phyloP scores from a whole-genome alignment of 2,888 invertebrate genomes.

The Rutpela maculata region DNA sequence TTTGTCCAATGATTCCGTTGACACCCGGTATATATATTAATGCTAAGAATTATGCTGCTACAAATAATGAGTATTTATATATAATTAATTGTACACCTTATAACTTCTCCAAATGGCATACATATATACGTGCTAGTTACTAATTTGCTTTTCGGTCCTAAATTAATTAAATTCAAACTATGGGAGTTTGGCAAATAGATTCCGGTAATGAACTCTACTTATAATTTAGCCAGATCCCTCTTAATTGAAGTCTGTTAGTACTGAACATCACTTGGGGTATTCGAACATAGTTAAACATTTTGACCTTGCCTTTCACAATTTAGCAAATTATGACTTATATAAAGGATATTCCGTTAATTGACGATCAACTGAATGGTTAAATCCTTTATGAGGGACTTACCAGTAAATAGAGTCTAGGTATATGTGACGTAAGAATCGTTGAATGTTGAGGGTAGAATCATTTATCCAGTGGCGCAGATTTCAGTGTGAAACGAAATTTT shows the following conservation, averaged over 20 bases:
- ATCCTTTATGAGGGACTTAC: neutral
- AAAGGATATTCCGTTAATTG: neutral
- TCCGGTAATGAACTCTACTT: constrained; percentile 2
- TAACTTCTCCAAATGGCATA: too few relatives aligned
- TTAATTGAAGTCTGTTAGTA: neutral
- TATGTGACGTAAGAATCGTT: neutral
- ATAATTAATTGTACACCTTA: too few relatives aligned
- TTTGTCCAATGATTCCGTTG: too few relatives aligned
- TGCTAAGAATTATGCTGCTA: too few relatives aligned
- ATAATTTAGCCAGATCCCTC: constrained; percentile 7
- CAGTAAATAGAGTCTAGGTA: neutral
- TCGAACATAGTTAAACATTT: neutral
- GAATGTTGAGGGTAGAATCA: too few relatives aligned
- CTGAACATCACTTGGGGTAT: neutral
- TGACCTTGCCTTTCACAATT: neutral
- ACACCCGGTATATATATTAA: too few relatives aligned
- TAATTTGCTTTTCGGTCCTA: neutral
- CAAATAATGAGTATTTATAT: too few relatives aligned
- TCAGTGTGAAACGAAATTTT: too few relatives aligned
- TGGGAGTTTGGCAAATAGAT: neutral
- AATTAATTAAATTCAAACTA: neutral
- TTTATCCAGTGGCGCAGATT: too few relatives aligned
- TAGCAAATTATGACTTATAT: neutral
- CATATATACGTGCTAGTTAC: neutral
- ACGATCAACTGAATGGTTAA: neutral